Conservation (phyloP, 2,797 vertebrate genomes). For the Pipistrellus pygmaeus region DNA sequence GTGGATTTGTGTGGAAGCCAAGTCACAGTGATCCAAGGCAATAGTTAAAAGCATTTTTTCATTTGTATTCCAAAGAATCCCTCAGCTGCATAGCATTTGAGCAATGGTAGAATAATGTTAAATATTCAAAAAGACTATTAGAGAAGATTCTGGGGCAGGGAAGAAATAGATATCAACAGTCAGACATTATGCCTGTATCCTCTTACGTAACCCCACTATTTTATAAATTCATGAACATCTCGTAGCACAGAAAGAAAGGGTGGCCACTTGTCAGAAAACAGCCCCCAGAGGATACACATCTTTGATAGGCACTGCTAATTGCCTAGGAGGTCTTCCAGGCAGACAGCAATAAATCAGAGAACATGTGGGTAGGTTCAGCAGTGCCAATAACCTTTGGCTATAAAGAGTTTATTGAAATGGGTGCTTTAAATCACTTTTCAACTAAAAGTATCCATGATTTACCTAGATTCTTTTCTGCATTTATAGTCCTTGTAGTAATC, state of each 20-base stretch:
- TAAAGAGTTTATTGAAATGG: conserved; percentile 53
- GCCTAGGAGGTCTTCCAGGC: conserved; percentile 23
- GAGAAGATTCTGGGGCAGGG: neutral
- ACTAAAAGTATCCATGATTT: conserved; percentile 38
- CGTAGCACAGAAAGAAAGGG: neutral
- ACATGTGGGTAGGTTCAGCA: neutral
- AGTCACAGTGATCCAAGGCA: neutral
- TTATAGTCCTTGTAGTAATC: neutral
- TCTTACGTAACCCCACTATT: neutral
- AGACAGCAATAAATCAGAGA: conserved; percentile 43
- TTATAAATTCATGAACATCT: neutral
- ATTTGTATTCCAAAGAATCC: neutral
- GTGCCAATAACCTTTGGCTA: conserved; percentile 31
- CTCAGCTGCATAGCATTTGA: neutral
- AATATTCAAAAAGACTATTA: neutral
- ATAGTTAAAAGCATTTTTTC: neutral
- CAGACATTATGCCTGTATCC: neutral
- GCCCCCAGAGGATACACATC: neutral
- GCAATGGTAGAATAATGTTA: neutral
- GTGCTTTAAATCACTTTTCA: conserved; percentile 48
- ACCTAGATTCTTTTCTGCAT: neutral
- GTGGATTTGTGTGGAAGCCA: neutral
- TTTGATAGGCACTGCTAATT: conserved; percentile 51
- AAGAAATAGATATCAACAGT: conserved; percentile 13
- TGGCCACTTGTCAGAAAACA: conserved; percentile 18